A percentile compares a stretch with the other conserved stretches of the same genome.
Evolutionary conservation across 1,140 invertebrate species (phyloP).

Genomic region (Camponotus vicinus): DNA sequence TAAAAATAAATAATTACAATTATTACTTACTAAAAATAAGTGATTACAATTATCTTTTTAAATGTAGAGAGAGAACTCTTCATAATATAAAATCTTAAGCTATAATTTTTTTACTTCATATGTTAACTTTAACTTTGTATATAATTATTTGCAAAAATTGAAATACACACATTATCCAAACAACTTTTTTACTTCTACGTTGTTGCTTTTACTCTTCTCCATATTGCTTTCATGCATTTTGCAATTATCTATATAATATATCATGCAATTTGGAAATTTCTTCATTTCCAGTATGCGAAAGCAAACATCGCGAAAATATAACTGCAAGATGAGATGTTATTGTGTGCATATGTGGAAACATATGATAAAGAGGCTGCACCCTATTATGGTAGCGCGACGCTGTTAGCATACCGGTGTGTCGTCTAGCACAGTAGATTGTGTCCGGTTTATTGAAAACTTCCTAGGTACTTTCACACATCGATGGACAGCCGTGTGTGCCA

Average conservation of each 20-base stretch:
- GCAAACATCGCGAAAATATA: conserved; percentile 42
- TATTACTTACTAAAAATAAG: too few species aligned
- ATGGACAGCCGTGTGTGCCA: background rate
- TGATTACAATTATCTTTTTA: too few species aligned
- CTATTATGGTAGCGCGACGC: conserved; percentile 6
- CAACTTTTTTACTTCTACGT: background rate
- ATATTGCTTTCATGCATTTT: background rate
- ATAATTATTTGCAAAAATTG: background rate
- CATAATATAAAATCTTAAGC: background rate
- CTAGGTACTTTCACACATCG: background rate
- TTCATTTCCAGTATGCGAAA: background rate
- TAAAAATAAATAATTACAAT: too few species aligned
- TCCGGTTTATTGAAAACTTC: conserved; percentile 62
- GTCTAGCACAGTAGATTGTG: conserved; percentile 31
- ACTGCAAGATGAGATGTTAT: conserved; percentile 17
- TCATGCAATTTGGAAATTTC: conserved; percentile 11
- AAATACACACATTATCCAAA: background rate
- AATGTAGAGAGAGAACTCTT: background rate
- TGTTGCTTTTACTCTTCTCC: background rate
- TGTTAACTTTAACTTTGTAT: background rate
- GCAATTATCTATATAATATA: too few species aligned
- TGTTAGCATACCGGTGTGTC: background rate
- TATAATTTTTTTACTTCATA: background rate
- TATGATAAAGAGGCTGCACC: conserved; percentile 37
- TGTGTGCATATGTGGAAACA: background rate